These are phyloP conservation scores for Diprion similis DNA, from an alignment of 1,140 invertebrate species.

Conservation along the genomic window DNA sequence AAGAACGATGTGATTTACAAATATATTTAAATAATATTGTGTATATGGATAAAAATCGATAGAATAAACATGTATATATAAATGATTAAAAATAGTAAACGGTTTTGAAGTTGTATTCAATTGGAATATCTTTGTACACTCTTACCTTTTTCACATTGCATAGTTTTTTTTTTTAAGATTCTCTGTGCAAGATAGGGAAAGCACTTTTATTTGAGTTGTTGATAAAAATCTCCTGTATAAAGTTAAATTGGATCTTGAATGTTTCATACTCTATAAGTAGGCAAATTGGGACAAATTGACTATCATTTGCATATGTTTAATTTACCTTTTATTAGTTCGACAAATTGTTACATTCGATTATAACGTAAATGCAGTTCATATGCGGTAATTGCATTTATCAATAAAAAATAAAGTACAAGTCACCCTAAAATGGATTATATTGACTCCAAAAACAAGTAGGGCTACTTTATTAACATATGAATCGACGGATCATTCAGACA, in stretches of 20 bases:
- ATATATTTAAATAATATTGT: slow-evolving; percentile 74
- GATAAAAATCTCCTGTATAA: no score
- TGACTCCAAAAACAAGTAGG: slow-evolving; percentile 13
- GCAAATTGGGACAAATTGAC: no score
- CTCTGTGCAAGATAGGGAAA: no score
- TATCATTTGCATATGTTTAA: slow-evolving; percentile 30
- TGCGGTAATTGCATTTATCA: slow-evolving; percentile 60
- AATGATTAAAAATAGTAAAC: neutral
- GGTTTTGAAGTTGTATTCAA: no score
- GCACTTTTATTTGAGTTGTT: no score
- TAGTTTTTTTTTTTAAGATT: no score
- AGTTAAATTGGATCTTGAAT: no score
- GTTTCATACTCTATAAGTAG: no score
- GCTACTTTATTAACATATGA: slow-evolving; percentile 33
- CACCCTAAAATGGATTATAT: slow-evolving; percentile 30
- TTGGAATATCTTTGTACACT: no score
- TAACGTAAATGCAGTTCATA: slow-evolving; percentile 59
- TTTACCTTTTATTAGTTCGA: slow-evolving; percentile 55
- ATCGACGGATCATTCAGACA: slow-evolving; percentile 42
- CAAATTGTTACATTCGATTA: slow-evolving; percentile 60
- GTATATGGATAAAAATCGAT: neutral
- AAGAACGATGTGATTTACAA: slow-evolving; percentile 85
- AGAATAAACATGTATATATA: slow-evolving; percentile 26
- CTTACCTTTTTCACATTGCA: no score
- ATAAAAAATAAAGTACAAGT: slow-evolving; percentile 48